These are phyloP conservation scores for Probaryconus sp. DNA, from an alignment of 1,140 invertebrate genomes.

Conservation along the genomic window DNA sequence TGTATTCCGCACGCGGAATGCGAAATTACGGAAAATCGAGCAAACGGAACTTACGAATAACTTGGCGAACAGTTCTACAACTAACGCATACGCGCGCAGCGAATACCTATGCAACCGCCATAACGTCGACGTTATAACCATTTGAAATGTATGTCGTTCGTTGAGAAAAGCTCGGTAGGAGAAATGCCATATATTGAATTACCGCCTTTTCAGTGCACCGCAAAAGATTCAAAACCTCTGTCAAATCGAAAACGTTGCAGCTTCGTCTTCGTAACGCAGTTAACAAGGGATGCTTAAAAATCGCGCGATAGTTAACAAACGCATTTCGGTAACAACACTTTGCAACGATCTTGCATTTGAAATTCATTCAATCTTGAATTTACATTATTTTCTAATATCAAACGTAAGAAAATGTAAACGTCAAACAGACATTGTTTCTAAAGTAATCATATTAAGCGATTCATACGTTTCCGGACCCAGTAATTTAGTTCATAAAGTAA, in stretches of 20 bases:
- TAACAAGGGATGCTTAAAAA: constrained; percentile 43
- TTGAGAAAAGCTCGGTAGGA: constrained; percentile 49
- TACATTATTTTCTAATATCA: constrained; percentile 15
- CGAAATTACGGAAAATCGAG: constrained; percentile 62
- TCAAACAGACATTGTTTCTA: no score
- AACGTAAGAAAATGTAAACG: no score
- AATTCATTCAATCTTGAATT: constrained; percentile 11
- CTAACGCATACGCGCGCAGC: constrained; percentile 33
- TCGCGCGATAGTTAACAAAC: constrained; percentile 17
- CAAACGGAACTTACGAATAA: constrained; percentile 48
- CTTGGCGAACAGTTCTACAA: constrained; percentile 35
- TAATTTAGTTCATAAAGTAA: no score
- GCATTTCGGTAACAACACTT: constrained; percentile 25
- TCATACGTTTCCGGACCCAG: no score
- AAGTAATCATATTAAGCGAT: no score
- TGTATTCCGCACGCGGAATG: constrained; percentile 57
- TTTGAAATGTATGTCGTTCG: constrained; percentile 52
- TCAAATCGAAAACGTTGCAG: constrained; percentile 32
- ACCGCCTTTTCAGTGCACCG: constrained; percentile 31
- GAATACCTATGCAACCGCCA: constrained; percentile 54
- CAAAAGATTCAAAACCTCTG: constrained; percentile 50
- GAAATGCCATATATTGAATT: constrained; percentile 57
- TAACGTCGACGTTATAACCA: constrained; percentile 49
- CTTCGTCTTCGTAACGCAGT: constrained; percentile 17
- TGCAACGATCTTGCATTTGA: constrained; percentile 16